Evolutionary conservation across 37 sponge, comb jelly and placozoan genomes (phyloP), one percentile per base, ranked within the genome.

Genomic region (Bolinopsis microptera): DNA sequence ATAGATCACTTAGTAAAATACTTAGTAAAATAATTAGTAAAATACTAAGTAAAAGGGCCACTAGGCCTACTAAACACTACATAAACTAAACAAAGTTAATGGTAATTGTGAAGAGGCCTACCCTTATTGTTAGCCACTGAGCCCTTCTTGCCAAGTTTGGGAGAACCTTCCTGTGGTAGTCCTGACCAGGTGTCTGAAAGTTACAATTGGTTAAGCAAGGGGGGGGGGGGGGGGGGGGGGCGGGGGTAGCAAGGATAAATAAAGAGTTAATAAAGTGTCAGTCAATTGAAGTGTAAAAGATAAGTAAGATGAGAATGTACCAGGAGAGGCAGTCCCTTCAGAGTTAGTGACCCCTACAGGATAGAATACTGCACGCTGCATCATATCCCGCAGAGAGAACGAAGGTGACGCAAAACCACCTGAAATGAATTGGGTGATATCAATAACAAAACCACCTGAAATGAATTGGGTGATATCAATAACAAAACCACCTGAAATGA

Each of bases 361-460:
- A 36, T 77, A 77, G 37, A 77, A 77, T 0, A 77, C 80, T 34
- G 80, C 35, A 16, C 80, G 80, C 80, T 77, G 80, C 80, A 77
- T 77, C 80, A 77, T 77, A 36, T 77, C 80, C 1, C 80, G 80
- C 28, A 70, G 74, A 5, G 74, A 28, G 74, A 70, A 28, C 24
- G 74, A 70, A n/a, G 74, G 74, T 2, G 74, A 70, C 74, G 74
- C 74, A n/a, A 70, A 70, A n/a, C 74, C n/a, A n/a, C n/a, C 74
- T 70, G 74, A 22, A 26, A 70, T 21, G 68, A 21, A 21, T 18
- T 18, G 68, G 68, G 16, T 61, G 68, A 21, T 61, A 61, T 9
- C 68, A 61, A 18, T n/a, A n/a, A n/a, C n/a, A n/a, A n/a, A n/a
- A n/a, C n/a, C n/a, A n/a, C n/a, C n/a, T n/a, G n/a, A n/a, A n/a